These are phyloP conservation scores for Hyaena hyaena DNA, from an alignment of 2,113 vertebrate genomes.

Conservation along the genomic window DNA sequence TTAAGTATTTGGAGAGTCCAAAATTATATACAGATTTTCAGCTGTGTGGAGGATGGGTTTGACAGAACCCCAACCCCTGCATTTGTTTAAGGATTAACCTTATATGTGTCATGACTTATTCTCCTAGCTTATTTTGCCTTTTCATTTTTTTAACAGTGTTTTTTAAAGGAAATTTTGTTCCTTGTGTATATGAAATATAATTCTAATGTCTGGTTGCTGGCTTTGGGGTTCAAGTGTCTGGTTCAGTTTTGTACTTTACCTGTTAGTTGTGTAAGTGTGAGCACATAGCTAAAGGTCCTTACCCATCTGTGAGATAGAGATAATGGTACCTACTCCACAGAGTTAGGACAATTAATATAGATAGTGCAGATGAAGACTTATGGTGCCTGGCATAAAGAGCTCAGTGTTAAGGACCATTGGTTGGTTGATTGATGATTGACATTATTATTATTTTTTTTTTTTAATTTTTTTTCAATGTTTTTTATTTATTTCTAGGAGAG, in stretches of 20 bases:
- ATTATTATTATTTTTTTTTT: slow-evolving; percentile 43
- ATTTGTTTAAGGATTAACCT: background rate
- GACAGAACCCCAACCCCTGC: background rate
- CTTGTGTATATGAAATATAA: background rate
- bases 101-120: background rate
- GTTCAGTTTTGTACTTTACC: background rate
- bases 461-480: too few species aligned
- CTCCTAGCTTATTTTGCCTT: slow-evolving; percentile 8
- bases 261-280: background rate
- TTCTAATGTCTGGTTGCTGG: background rate
- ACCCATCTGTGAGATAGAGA: background rate
- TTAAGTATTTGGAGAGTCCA: background rate
- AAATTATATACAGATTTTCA: background rate
- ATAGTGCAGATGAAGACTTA: background rate
- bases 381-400: background rate
- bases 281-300: background rate
- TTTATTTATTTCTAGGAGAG: too few species aligned
- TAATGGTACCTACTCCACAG: background rate
- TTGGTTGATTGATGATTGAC: background rate
- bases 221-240: background rate
- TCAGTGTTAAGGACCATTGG: background rate
- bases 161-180: slow-evolving; percentile 6
- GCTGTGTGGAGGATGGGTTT: background rate
- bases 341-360: slow-evolving; percentile 13
- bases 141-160: background rate